These are phyloP conservation scores for Tetragnatha versicolor DNA, from an alignment of 1,140 invertebrate species.

Conservation along the genomic window DNA sequence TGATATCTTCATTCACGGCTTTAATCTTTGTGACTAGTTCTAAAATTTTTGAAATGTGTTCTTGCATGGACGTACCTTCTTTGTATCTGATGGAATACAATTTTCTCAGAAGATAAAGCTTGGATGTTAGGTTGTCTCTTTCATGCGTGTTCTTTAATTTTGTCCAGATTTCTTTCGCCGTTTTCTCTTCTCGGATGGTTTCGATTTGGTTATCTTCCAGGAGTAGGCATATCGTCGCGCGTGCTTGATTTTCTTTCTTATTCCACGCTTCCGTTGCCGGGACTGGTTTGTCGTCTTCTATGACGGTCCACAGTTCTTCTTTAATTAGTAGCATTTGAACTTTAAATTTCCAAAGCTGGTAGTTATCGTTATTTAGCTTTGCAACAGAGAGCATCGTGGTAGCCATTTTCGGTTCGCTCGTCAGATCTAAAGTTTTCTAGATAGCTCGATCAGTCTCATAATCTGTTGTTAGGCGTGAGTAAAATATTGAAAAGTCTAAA, in stretches of 20 bases:
- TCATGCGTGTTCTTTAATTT: not conserved
- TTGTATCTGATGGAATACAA: not conserved
- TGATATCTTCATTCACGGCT: slow-evolving; percentile 4
- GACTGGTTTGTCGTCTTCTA: not conserved
- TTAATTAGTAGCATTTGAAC: no score
- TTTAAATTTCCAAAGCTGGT: no score
- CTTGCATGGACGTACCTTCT: not conserved
- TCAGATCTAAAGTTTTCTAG: no score
- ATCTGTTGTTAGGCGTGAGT: not conserved
- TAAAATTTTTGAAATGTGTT: not conserved
- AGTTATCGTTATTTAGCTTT: not conserved
- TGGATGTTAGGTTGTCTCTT: not conserved
- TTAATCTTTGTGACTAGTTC: not conserved
- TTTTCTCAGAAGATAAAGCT: not conserved
- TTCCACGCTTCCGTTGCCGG: not conserved
- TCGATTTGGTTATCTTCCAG: slow-evolving; percentile 5
- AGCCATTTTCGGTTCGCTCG: not conserved
- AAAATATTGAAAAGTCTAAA: no score
- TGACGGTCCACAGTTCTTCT: no score
- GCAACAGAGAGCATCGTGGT: not conserved
- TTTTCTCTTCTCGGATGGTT: not conserved
- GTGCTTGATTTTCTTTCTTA: not conserved
- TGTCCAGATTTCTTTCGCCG: slow-evolving; percentile 5
- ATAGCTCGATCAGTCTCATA: not conserved
- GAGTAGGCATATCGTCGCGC: not conserved